Evolutionary conservation across 2,797 vertebrate species (phyloP), one percentile per base, ranked within the genome.

Genomic region (Masticophis lateralis): DNA sequence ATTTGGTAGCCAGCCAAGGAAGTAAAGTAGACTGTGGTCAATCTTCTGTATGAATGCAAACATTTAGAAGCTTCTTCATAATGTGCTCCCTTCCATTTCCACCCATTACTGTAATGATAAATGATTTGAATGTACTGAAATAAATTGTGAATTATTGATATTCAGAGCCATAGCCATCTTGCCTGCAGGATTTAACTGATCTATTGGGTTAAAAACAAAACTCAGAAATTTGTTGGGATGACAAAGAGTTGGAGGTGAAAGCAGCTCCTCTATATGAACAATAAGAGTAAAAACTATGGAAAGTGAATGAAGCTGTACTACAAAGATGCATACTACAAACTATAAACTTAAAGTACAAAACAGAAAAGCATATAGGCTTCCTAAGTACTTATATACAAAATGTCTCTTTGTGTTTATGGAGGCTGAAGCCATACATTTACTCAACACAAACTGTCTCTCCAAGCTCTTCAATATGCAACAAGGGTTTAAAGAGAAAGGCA

Each of bases 381-480:
- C 91, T 32, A 47, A 51, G 25, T 87, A 92, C 91, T 12, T 94
- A 91, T 4, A 93, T 94, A 94, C 59, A 93, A 59, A 94, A 43
- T 5, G 53, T 92, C 60, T 94, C 94, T 86, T 94, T 14, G 9
- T 63, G 87, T 28, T 92, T 93, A 92, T 16, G 32, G 94, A 93
- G 53, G 92, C 55, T 11, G 74, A 94, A 91, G 51, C 91, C 93
- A 95, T 94, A 88, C 25, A 25, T 90, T 94, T 13, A 57, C 86
- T 95, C 87, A 91, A 63, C 47, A 93, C 90, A 92, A 96, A 94
- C 93, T 95, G 91, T 92, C 74, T 92, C 66, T 92, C 37, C 16
- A 14, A 14, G 87, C 91, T 56, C 66, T 95, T 95, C 90, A 92
- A 94, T 93, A 92, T 93, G 93, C 66, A 94, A 95, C n/a, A 90